A percentile compares a stretch with the other conserved stretches of the same genome.
Conservation (phyloP, 2,113 vertebrate species). For the Peromyscus leucopus region DNA sequence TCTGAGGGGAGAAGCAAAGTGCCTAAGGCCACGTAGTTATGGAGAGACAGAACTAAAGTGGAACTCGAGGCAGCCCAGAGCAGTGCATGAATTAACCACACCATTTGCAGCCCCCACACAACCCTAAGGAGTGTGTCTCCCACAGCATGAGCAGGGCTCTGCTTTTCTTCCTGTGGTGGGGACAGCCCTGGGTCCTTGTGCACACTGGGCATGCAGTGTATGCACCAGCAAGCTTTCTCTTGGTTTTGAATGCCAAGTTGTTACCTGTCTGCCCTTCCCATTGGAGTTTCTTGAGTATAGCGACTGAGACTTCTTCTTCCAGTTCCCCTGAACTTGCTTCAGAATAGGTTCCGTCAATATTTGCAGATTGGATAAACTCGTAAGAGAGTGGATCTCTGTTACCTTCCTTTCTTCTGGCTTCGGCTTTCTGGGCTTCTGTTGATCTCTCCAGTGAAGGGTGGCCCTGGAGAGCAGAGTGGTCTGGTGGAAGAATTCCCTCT, state of each 20-base stretch:
- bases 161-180: background rate
- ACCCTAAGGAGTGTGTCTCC: no score
- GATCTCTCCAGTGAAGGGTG: slow-evolving; percentile 43
- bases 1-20: slow-evolving; percentile 33
- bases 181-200: background rate
- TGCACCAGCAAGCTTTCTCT: background rate
- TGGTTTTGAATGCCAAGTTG: background rate
- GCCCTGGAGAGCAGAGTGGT: background rate
- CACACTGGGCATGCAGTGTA: background rate
- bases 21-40: background rate
- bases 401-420: slow-evolving; percentile 50
- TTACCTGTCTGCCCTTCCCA: background rate
- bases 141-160: background rate
- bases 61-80: background rate
- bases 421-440: slow-evolving; percentile 34
- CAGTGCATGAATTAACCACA: background rate
- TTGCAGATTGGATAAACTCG: slow-evolving; percentile 24
- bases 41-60: slow-evolving; percentile 32
- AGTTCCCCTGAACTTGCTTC: background rate
- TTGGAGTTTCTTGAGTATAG: slow-evolving; percentile 12
- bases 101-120: background rate
- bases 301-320: background rate
- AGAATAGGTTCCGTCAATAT: slow-evolving; percentile 39
- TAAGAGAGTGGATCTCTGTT: background rate
- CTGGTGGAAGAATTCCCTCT: background rate